phyloP scores from a whole-genome alignment of 2,888 invertebrate genomes.

The Dinocampus coccinellae region DNA sequence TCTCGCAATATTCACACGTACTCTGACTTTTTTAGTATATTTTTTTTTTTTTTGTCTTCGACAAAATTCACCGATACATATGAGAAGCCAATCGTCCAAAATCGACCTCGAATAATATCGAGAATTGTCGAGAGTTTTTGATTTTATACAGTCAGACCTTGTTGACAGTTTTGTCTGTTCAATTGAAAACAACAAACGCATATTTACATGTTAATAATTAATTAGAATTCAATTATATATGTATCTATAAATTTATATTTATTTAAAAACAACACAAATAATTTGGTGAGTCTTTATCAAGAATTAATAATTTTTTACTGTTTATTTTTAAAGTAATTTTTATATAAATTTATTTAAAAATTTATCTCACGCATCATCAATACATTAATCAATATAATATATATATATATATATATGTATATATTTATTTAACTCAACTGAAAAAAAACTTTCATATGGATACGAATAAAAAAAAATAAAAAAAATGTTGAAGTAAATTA shows the following conservation, averaged over 20 bases:
- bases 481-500: neutral
- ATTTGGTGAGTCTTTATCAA: too few relatives aligned
- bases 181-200: neutral
- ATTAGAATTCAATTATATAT: neutral
- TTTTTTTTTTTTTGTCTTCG: slow-evolving; percentile 21
- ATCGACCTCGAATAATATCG: slow-evolving; percentile 43
- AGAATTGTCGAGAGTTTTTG: slow-evolving; percentile 9
- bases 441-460: neutral
- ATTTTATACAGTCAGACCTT: neutral
- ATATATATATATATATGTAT: neutral
- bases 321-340: too few relatives aligned
- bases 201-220: neutral
- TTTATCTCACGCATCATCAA: too few relatives aligned
- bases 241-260: too few relatives aligned
- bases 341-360: too few relatives aligned
- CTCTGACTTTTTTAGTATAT: slow-evolving; percentile 23
- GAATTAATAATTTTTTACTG: too few relatives aligned
- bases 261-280: too few relatives aligned
- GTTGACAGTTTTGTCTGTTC: slow-evolving; percentile 1
- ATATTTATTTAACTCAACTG: neutral
- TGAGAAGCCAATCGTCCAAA: slow-evolving; percentile 31
- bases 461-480: neutral
- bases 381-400: neutral
- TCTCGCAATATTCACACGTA: slow-evolving; percentile 43
- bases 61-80: slow-evolving; percentile 26